phyloP scores from a whole-genome alignment of 2,888 invertebrate genomes.

The Drosophila barbarae region DNA sequence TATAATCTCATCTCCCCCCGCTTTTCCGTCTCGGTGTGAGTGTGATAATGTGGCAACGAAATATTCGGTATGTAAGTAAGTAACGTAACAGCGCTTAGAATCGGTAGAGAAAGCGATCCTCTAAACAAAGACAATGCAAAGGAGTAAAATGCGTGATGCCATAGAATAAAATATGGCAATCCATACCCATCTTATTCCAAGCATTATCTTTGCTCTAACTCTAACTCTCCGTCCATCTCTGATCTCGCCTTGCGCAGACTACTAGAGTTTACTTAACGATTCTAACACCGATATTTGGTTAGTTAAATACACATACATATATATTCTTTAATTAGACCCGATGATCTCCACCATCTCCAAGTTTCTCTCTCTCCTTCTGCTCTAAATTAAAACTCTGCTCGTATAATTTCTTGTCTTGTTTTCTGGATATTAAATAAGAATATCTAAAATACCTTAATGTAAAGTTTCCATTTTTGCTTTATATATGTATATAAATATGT shows the following conservation, averaged over 20 bases:
- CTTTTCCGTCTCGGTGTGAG: slow-evolving; percentile 29
- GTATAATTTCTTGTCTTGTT: slow-evolving; percentile 55
- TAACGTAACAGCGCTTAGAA: slow-evolving; percentile 26
- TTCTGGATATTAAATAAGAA: slow-evolving; percentile 84
- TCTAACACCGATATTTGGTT: slow-evolving; percentile 67
- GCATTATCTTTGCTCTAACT: not conserved
- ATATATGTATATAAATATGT: slow-evolving; percentile 50
- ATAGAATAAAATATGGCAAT: not conserved
- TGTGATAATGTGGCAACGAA: slow-evolving; percentile 55
- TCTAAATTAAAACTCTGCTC: slow-evolving; percentile 62
- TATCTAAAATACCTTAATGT: slow-evolving; percentile 84
- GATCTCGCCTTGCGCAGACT: slow-evolving; percentile 31
- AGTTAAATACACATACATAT: slow-evolving; percentile 47
- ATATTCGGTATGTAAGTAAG: slow-evolving; percentile 17
- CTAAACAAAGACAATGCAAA: not conserved
- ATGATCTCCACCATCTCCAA: slow-evolving; percentile 17
- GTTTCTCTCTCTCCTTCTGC: slow-evolving; percentile 21
- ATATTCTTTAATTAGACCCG: slow-evolving; percentile 32
- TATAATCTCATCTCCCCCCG: slow-evolving; percentile 39
- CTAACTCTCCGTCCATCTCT: not conserved
- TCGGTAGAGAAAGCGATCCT: slow-evolving; percentile 10
- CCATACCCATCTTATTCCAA: not conserved
- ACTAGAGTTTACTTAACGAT: slow-evolving; percentile 52
- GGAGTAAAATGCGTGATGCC: not conserved
- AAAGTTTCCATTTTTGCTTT: slow-evolving; percentile 43